Evolutionary conservation across 1,140 invertebrate genomes (phyloP).

Genomic region (Pogonomyrmex barbatus): DNA sequence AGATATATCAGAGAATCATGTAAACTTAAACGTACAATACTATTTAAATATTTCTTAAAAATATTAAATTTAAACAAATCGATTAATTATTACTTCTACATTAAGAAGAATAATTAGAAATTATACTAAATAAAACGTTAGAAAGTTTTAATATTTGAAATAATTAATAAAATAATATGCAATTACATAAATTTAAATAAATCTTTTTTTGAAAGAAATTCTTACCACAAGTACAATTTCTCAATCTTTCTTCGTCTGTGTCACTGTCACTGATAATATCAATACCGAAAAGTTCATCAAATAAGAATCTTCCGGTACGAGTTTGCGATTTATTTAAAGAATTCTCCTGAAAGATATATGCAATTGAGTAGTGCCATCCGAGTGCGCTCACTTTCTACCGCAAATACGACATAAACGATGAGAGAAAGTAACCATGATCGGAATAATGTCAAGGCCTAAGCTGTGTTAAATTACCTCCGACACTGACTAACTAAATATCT

Average conservation of each 20-base stretch:
- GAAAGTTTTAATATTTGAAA: background rate
- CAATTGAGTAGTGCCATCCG: slow-evolving; percentile 37
- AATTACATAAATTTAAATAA: background rate
- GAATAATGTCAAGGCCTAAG: slow-evolving; percentile 80
- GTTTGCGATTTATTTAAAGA: slow-evolving; percentile 75
- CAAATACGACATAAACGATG: slow-evolving; percentile 60
- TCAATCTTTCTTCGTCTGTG: slow-evolving; percentile 85
- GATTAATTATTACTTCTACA: slow-evolving; percentile 25
- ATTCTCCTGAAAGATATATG: slow-evolving; percentile 71
- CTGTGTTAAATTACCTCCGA: slow-evolving; percentile 67
- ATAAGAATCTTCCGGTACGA: slow-evolving; percentile 87
- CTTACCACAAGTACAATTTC: slow-evolving; percentile 89
- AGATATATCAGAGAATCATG: background rate
- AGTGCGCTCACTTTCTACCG: slow-evolving; percentile 73
- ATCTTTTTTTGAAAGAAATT: slow-evolving; percentile 23
- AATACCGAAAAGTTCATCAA: slow-evolving; percentile 89
- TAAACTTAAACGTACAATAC: background rate
- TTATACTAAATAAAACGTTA: background rate
- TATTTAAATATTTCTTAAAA: background rate
- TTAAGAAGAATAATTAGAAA: background rate
- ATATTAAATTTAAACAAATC: background rate
- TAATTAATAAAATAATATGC: background rate
- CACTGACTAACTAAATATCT: slow-evolving; percentile 59
- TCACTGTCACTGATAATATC: slow-evolving; percentile 82
- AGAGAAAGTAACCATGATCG: slow-evolving; percentile 78